A percentile compares a stretch with the other conserved stretches of the same genome.
These are phyloP conservation scores for Gadus macrocephalus DNA, from an alignment of 2,113 vertebrate species.

Conservation along the genomic window DNA sequence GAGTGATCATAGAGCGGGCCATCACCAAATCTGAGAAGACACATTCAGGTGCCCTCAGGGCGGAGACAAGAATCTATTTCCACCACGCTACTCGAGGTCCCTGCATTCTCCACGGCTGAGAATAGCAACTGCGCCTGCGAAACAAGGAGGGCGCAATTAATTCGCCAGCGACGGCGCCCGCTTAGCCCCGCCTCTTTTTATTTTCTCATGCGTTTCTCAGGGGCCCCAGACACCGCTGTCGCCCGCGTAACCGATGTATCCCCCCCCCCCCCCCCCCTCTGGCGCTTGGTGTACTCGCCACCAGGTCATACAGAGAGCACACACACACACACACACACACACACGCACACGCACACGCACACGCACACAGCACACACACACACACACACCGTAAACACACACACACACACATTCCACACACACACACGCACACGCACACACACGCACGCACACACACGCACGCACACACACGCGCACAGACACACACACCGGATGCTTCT, in stretches of 20 bases:
- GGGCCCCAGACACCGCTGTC: slow-evolving; percentile 3
- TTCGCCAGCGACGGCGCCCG: slow-evolving; percentile 40
- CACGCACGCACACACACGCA: too few relatives aligned
- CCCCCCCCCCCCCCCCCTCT: slow-evolving; percentile 35
- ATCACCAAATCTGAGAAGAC: slow-evolving; percentile 70
- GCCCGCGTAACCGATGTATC: slow-evolving; percentile 53
- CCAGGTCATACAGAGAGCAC: slow-evolving; percentile 46
- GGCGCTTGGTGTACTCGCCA: slow-evolving; percentile 56
- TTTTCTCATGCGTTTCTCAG: slow-evolving; percentile 14
- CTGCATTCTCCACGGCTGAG: slow-evolving; percentile 36
- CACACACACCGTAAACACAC: too few relatives aligned
- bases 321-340: slow-evolving; percentile 11
- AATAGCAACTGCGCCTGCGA: slow-evolving; percentile 41
- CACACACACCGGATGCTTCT: too few relatives aligned
- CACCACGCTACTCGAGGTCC: slow-evolving; percentile 52
- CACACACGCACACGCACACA: too few relatives aligned
- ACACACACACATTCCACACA: too few relatives aligned
- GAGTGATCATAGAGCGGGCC: slow-evolving; percentile 67
- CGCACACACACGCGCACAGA: too few relatives aligned
- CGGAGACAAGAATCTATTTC: slow-evolving; percentile 69
- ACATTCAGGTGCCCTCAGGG: slow-evolving; percentile 63
- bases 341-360: too few relatives aligned
- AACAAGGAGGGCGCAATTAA: slow-evolving; percentile 47
- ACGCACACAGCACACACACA: too few relatives aligned
- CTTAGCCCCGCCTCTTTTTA: slow-evolving; percentile 41